Conservation (phyloP, 2,113 vertebrate genomes). For the Paedocypris sp. region DNA sequence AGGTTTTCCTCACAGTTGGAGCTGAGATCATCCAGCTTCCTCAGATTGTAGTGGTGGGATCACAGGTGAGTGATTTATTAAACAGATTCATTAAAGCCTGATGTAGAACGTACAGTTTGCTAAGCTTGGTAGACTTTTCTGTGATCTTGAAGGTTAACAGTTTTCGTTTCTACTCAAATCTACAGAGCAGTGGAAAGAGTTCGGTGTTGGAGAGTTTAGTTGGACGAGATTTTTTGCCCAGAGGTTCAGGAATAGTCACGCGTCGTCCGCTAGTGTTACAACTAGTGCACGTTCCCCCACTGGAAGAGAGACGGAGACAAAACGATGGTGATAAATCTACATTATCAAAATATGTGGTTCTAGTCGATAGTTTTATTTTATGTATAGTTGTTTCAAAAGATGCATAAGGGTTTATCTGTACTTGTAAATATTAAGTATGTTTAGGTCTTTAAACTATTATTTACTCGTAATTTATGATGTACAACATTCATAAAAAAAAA, state of each 20-base stretch:
- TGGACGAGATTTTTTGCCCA: conserved; percentile 65
- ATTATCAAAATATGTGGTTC: no score
- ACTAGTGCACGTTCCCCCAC: conserved; percentile 55
- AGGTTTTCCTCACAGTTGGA: conserved; percentile 67
- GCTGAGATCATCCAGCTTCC: conserved; percentile 65
- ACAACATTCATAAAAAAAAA: no score
- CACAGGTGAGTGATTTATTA: conserved; percentile 49
- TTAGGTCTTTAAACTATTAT: no score
- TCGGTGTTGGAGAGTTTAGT: conserved; percentile 69
- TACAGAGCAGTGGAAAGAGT: conserved; percentile 70
- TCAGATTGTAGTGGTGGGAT: conserved; percentile 68
- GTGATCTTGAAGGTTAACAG: no score
- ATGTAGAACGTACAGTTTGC: neutral
- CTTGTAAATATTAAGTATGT: no score
- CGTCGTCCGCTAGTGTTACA: conserved; percentile 67
- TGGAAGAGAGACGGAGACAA: conserved; percentile 47
- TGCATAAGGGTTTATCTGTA: no score
- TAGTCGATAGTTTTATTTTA: no score
- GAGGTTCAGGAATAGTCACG: conserved; percentile 67
- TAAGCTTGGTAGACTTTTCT: no score
- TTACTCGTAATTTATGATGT: no score
- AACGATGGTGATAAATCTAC: conserved; percentile 54
- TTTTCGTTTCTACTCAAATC: no score
- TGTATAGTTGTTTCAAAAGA: no score
- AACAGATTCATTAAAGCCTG: no score